phyloP scores from a whole-genome alignment of 1,140 invertebrate species.

The Halyomorpha halys region DNA sequence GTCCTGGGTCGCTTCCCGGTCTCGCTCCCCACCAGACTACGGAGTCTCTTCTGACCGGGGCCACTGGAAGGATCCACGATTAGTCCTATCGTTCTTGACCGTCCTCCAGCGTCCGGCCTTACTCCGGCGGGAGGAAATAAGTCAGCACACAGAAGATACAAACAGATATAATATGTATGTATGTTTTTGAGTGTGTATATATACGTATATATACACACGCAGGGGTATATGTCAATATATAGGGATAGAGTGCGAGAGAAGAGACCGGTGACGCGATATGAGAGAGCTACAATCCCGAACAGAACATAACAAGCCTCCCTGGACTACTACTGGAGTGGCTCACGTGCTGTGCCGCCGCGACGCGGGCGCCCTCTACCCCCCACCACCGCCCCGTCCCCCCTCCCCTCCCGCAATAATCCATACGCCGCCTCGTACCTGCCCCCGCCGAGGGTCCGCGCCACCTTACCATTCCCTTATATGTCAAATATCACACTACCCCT shows the following conservation, averaged over 20 bases:
- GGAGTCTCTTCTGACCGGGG: constrained; percentile 11
- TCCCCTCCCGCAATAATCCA: constrained; percentile 2
- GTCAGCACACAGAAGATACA: too few species aligned
- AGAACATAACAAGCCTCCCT: constrained; percentile 1
- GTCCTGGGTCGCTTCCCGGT: constrained; percentile 15
- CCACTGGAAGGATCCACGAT: constrained; percentile 15
- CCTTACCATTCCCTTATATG: background rate
- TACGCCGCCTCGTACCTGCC: constrained; percentile 5
- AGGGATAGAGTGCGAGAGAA: background rate
- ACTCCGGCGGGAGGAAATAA: too few species aligned
- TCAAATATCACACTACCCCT: too few species aligned
- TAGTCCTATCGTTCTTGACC: background rate
- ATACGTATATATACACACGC: too few species aligned
- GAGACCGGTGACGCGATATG: background rate
- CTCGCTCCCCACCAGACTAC: background rate
- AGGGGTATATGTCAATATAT: too few species aligned
- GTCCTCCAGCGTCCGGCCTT: too few species aligned
- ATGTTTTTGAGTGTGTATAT: too few species aligned
- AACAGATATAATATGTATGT: too few species aligned
- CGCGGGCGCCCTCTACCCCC: constrained; percentile 1
- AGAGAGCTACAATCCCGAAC: background rate
- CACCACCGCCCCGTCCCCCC: background rate
- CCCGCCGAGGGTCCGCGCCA: background rate
- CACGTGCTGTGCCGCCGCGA: constrained; percentile 6
- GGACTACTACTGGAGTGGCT: constrained; percentile 6